A percentile compares a stretch with the other conserved stretches of the same genome.
phyloP scores from a whole-genome alignment of 2,113 vertebrate species.

The Megaleporinus macrocephalus region DNA sequence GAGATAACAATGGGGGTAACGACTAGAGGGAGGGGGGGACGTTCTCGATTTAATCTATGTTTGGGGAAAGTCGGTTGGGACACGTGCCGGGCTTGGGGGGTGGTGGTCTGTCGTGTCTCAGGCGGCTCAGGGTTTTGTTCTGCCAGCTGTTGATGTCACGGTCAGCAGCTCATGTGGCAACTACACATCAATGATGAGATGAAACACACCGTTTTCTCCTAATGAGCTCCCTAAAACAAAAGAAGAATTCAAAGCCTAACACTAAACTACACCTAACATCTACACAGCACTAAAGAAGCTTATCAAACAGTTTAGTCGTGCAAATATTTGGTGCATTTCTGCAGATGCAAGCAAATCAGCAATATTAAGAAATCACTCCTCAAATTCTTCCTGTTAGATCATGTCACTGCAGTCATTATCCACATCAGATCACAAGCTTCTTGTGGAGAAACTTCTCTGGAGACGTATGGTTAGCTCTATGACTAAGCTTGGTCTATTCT shows the following conservation, averaged over 20 bases:
- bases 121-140: constrained; percentile 56
- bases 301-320: background rate
- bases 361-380: background rate
- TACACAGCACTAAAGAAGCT: background rate
- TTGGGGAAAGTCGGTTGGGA: constrained; percentile 62
- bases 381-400: background rate
- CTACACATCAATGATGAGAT: background rate
- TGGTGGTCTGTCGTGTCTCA: constrained; percentile 34
- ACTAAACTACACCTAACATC: too few species aligned
- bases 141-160: constrained; percentile 58
- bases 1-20: constrained; percentile 48
- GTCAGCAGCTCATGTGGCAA: constrained; percentile 23
- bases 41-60: constrained; percentile 54
- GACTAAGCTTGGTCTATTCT: too few species aligned
- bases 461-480: too few species aligned
- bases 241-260: background rate
- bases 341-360: too few species aligned
- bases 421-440: background rate
- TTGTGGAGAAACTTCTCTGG: too few species aligned
- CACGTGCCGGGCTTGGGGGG: constrained; percentile 61
- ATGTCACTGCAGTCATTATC: background rate
- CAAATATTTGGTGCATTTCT: too few species aligned
- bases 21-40: constrained; percentile 44
- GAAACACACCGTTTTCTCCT: background rate
- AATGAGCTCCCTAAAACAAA: background rate